Conservation (phyloP, 2,888 invertebrate species). For the Fissipunctia ypsillon region DNA sequence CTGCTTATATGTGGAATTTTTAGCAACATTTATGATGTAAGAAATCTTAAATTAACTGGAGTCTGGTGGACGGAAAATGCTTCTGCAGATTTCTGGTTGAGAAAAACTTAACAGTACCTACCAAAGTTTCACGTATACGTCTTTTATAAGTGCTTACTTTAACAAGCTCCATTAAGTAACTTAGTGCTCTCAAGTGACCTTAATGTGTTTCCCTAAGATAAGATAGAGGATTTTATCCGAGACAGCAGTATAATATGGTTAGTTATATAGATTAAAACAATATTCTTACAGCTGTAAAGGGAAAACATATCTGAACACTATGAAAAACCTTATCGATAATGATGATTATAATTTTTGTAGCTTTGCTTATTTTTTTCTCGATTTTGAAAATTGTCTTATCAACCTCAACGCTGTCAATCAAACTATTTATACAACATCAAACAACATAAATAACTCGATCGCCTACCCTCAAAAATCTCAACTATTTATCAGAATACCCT, state of each 20-base stretch:
- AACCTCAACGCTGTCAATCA: neutral
- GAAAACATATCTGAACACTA: too few relatives aligned
- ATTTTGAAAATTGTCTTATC: neutral
- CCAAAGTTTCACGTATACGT: conserved; percentile 30
- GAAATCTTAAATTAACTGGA: conserved; percentile 42
- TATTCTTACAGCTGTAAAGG: too few relatives aligned
- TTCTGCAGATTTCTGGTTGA: conserved; percentile 33
- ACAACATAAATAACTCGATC: neutral
- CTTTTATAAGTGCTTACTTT: conserved; percentile 47
- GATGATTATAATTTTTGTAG: too few relatives aligned
- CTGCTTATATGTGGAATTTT: conserved; percentile 63
- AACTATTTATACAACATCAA: neutral
- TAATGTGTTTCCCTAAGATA: conserved; percentile 46
- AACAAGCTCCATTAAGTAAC: conserved; percentile 54
- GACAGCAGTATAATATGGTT: conserved; percentile 13
- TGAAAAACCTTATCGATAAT: too few relatives aligned
- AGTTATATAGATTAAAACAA: neutral
- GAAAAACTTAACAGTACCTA: conserved; percentile 16
- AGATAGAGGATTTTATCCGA: conserved; percentile 32
- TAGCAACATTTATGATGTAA: conserved; percentile 51
- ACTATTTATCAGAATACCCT: conserved; percentile 7
- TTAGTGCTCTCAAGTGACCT: conserved; percentile 58
- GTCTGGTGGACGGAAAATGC: conserved; percentile 12
- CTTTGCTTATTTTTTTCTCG: neutral
- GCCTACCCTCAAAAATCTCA: neutral